Conservation (phyloP, 2,113 vertebrate species). For the Acrocephalus kingi region DNA sequence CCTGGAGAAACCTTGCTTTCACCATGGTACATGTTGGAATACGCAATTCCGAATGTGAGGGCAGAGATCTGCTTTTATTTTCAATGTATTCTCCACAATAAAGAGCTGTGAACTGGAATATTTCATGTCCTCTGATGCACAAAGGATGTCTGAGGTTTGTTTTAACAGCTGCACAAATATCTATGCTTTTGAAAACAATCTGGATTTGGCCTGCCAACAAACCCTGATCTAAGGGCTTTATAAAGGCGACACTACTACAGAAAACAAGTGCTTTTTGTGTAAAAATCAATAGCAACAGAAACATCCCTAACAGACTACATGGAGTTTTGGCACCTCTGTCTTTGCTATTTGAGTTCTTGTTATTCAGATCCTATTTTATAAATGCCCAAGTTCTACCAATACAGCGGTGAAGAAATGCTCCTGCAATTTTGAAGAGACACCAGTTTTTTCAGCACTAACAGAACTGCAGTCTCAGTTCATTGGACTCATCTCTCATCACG, state of each 20-base stretch:
- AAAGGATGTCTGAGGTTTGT: background rate
- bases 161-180: conserved; percentile 57
- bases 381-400: background rate
- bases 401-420: background rate
- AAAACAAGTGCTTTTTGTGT: conserved; percentile 30
- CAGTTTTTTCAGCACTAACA: background rate
- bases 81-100: background rate
- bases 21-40: background rate
- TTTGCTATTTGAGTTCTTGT: background rate
- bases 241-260: conserved; percentile 12
- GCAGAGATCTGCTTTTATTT: background rate
- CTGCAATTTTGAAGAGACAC: background rate
- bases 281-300: conserved; percentile 44
- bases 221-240: conserved; percentile 36
- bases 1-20: background rate
- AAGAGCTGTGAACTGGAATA: background rate
- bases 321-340: conserved; percentile 24
- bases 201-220: conserved; percentile 37
- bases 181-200: conserved; percentile 29
- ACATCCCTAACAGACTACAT: conserved; percentile 7
- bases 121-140: background rate
- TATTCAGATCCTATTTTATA: background rate
- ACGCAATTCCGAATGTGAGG: background rate
- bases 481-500: background rate
- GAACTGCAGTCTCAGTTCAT: background rate